Conservation (phyloP, 2,888 invertebrate genomes). For the Frankliniella intonsa region DNA sequence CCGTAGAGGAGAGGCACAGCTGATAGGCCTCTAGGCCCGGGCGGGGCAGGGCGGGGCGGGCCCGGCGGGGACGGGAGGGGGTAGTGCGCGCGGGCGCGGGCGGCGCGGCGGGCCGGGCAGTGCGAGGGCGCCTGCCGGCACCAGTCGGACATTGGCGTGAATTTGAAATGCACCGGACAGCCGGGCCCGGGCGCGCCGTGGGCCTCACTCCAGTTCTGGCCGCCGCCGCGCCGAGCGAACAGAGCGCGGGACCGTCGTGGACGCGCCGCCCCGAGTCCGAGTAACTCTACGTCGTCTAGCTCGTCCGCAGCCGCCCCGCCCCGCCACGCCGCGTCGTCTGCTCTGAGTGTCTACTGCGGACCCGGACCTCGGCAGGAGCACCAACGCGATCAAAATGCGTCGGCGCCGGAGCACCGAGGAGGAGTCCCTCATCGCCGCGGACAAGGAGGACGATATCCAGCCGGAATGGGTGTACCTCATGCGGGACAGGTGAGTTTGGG, state of each 20-base stretch:
- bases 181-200: too few species aligned
- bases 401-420: slow-evolving; percentile 1
- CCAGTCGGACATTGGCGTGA: too few species aligned
- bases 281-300: too few species aligned
- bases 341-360: too few species aligned
- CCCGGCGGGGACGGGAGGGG: not conserved
- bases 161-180: too few species aligned
- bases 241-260: too few species aligned
- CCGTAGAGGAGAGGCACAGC: not conserved
- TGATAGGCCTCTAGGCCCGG: not conserved
- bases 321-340: too few species aligned
- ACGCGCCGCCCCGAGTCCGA: too few species aligned
- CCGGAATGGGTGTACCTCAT: slow-evolving; percentile 10
- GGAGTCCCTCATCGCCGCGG: not conserved
- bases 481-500: not conserved
- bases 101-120: not conserved
- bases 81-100: not conserved
- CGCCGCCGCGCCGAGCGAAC: too few species aligned
- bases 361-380: not conserved
- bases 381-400: not conserved
- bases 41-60: not conserved
- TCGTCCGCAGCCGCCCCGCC: too few species aligned
- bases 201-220: too few species aligned
- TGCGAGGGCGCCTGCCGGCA: not conserved
- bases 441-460: not conserved